phyloP scores from a whole-genome alignment of 1,140 invertebrate species.

The Aphelenchoides besseyi region DNA sequence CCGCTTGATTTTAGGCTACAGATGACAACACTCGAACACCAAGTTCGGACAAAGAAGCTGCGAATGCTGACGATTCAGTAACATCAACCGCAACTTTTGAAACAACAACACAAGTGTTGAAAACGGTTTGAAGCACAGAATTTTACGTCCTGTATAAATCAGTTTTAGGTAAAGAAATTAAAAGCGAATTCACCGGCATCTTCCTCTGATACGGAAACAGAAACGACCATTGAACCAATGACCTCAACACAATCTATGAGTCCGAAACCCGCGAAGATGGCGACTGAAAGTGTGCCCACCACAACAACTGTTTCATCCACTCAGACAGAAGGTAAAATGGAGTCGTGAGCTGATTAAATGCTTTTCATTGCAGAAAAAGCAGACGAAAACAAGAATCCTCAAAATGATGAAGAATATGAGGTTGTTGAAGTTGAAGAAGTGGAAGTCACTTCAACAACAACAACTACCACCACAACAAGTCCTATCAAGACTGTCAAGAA shows the following conservation, averaged over 20 bases:
- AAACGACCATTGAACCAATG: not conserved
- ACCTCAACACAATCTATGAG: no score
- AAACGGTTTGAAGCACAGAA: not conserved
- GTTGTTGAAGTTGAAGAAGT: constrained; percentile 20
- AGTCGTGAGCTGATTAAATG: not conserved
- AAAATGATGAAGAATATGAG: not conserved
- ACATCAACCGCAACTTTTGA: not conserved
- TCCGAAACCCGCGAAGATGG: no score
- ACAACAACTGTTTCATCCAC: no score
- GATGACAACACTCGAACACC: no score
- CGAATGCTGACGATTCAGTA: not conserved
- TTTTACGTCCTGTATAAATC: not conserved
- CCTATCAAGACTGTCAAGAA: not conserved
- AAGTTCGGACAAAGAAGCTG: no score
- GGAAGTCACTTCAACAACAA: constrained; percentile 15
- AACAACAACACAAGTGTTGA: constrained; percentile 8
- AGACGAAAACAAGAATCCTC: constrained; percentile 13
- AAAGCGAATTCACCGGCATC: constrained; percentile 9
- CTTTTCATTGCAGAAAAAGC: not conserved
- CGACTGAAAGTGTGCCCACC: constrained; percentile 2
- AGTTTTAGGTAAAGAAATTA: not conserved
- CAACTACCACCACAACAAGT: constrained; percentile 16
- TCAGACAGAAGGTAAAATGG: not conserved
- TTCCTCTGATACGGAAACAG: not conserved
- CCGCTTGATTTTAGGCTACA: no score